phyloP scores from a whole-genome alignment of 1,140 invertebrate species.

The Pachyrhynchus sulphureomaculatus region DNA sequence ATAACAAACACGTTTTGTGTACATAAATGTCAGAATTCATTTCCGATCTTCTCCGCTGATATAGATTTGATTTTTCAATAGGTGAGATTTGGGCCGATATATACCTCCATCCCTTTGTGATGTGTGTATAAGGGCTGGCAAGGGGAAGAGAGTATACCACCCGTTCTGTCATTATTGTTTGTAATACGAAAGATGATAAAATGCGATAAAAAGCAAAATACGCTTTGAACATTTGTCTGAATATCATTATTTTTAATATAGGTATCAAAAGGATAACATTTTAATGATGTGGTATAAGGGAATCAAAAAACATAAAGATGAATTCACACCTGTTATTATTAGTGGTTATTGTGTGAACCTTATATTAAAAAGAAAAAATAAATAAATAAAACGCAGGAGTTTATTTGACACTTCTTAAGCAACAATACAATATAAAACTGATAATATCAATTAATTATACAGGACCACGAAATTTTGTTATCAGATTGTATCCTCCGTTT shows the following conservation, averaged over 20 bases:
- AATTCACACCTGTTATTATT: slow-evolving; percentile 14
- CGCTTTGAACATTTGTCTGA: too few species aligned
- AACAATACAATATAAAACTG: too few species aligned
- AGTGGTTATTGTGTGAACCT: not conserved
- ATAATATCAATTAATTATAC: too few species aligned
- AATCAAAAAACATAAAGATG: not conserved
- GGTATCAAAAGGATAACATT: slow-evolving; percentile 4
- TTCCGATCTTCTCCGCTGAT: slow-evolving; percentile 38
- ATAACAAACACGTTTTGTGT: slow-evolving; percentile 28
- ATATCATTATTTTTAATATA: slow-evolving; percentile 17
- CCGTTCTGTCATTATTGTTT: slow-evolving; percentile 24
- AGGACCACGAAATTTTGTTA: too few species aligned
- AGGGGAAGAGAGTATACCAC: not conserved
- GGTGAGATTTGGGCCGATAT: slow-evolving; percentile 35
- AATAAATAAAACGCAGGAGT: too few species aligned
- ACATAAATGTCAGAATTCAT: slow-evolving; percentile 39
- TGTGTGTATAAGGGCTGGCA: slow-evolving; percentile 12
- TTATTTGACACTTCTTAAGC: too few species aligned
- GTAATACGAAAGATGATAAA: slow-evolving; percentile 8
- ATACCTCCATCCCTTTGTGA: slow-evolving; percentile 12
- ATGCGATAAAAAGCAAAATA: slow-evolving; percentile 14
- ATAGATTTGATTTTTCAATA: slow-evolving; percentile 43
- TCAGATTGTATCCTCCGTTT: too few species aligned
- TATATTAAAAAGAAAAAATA: too few species aligned
- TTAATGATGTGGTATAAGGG: slow-evolving; percentile 3